phyloP scores from a whole-genome alignment of 2,113 vertebrate genomes.

The Hippocampus barbouri region DNA sequence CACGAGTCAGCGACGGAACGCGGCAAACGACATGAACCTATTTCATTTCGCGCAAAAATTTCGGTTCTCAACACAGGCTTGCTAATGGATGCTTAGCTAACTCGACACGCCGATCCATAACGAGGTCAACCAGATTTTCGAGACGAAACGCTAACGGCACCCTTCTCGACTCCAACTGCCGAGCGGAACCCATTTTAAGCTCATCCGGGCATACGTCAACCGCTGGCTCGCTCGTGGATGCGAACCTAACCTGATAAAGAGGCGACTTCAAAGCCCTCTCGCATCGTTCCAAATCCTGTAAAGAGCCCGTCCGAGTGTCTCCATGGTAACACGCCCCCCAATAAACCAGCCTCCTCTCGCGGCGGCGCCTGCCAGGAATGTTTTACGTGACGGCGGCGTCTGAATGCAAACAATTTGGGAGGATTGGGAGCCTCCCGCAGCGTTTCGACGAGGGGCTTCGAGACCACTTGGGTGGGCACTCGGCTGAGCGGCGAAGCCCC shows the following conservation, averaged over 20 bases:
- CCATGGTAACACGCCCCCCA: conserved; percentile 58
- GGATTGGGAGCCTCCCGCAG: conserved; percentile 67
- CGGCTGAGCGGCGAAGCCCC: not conserved
- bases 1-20: too few relatives aligned
- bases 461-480: not conserved
- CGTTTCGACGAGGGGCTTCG: conserved; percentile 42
- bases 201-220: conserved; percentile 53
- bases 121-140: too few relatives aligned
- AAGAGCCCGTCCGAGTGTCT: conserved; percentile 49
- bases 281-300: conserved; percentile 53
- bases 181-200: conserved; percentile 61
- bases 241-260: conserved; percentile 56
- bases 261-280: conserved; percentile 51
- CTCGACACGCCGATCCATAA: too few relatives aligned
- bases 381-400: conserved; percentile 57
- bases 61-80: too few relatives aligned
- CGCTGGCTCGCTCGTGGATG: conserved; percentile 50
- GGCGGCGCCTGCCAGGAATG: conserved; percentile 56
- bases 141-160: too few relatives aligned
- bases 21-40: too few relatives aligned
- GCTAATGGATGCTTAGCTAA: not conserved
- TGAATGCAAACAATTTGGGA: conserved; percentile 56
- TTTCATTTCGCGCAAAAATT: too few relatives aligned
- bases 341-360: conserved; percentile 55
- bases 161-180: not conserved